Percentiles rank a stretch among this genome's conserved stretches.
Evolutionary conservation across 2,888 invertebrate genomes (phyloP).

Genomic region (Zele albiditarsus): DNA sequence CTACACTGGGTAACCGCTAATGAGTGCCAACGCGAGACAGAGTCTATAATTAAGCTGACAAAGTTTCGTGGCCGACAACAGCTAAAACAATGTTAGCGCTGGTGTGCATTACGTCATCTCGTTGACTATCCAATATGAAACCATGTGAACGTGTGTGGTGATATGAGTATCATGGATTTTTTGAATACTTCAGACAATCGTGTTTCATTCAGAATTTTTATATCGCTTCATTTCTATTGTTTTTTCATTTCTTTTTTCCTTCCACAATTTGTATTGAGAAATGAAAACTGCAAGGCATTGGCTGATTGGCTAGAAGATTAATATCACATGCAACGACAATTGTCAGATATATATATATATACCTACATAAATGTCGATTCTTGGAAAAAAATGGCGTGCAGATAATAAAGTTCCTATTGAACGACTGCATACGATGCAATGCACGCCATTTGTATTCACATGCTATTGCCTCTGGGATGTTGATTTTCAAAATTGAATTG

Average conservation of each 20-base stretch:
- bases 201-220: neutral
- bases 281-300: neutral
- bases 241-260: neutral
- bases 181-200: neutral
- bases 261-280: neutral
- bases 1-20: neutral
- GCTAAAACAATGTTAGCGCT: constrained; percentile 53
- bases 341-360: too few species aligned
- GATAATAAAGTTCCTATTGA: constrained; percentile 52
- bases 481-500: neutral
- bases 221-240: neutral
- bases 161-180: too few species aligned
- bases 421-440: constrained; percentile 21
- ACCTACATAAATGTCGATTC: constrained; percentile 47
- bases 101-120: neutral
- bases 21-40: constrained; percentile 22
- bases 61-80: constrained; percentile 57
- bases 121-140: too few species aligned
- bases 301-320: constrained; percentile 12
- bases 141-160: too few species aligned
- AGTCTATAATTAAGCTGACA: constrained; percentile 60
- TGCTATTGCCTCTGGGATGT: neutral
- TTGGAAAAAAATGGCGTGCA: constrained; percentile 62
- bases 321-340: constrained; percentile 25
- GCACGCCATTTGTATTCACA: constrained; percentile 23